phyloP scores from a whole-genome alignment of 1,140 invertebrate genomes.

The Tetranychus cinnabarinus region DNA sequence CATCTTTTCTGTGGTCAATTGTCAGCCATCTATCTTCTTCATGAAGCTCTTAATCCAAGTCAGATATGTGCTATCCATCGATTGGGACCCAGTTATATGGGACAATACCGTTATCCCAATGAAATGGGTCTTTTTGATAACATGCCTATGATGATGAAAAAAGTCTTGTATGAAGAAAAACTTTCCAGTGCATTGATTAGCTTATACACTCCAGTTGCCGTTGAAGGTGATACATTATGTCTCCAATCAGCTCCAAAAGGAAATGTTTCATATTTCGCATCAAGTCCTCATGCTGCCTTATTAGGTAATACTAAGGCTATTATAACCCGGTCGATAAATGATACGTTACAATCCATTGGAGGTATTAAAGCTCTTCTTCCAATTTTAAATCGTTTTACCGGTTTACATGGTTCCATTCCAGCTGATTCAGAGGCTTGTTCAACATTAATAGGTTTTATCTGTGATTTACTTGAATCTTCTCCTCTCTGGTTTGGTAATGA shows the following conservation, averaged over 20 bases:
- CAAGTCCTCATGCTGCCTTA: conserved; percentile 10
- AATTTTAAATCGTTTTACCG: conserved; percentile 33
- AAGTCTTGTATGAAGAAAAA: conserved; percentile 96
- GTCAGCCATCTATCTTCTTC: conserved; percentile 94
- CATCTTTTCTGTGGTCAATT: conserved; percentile 97
- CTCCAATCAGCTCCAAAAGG: conserved; percentile 90
- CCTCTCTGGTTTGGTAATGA: conserved; percentile 28
- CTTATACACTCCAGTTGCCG: conserved; percentile 97
- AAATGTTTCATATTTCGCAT: conserved; percentile 68
- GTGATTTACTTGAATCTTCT: conserved; percentile 85
- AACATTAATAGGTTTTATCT: conserved; percentile 85
- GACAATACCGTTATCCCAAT: conserved; percentile 20
- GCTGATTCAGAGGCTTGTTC: conserved; percentile 36
- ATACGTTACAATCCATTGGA: conserved; percentile 92
- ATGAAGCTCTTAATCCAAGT: conserved; percentile 81
- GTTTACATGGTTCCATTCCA: neutral
- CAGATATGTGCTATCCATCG: conserved; percentile 90
- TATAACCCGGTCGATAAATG: conserved; percentile 94
- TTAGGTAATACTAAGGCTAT: conserved; percentile 76
- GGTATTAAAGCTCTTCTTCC: conserved; percentile 90
- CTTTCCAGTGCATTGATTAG: conserved; percentile 88
- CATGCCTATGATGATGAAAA: conserved; percentile 16
- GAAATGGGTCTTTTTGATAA: conserved; percentile 5
- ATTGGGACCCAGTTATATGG: conserved; percentile 87
- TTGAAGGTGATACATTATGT: conserved; percentile 68